Evolutionary conservation across 1,140 invertebrate species (phyloP).

Genomic region (Camponotus floridanus): DNA sequence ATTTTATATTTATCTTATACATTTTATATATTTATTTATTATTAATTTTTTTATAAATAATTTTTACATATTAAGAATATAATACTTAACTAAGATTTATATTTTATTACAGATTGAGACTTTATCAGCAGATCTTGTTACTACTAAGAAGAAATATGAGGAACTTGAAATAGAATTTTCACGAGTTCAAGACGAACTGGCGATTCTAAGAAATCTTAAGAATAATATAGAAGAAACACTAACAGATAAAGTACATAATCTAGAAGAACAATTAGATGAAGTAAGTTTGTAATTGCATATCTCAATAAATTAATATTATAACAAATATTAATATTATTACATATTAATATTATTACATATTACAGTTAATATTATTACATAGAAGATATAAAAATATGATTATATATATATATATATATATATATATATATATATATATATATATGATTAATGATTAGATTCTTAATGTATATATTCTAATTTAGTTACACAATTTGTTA

Average conservation of each 20-base stretch:
- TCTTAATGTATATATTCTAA: no score
- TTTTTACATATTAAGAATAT: neutral
- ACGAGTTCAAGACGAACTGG: constrained; percentile 79
- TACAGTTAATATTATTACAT: constrained; percentile 6
- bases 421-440: neutral
- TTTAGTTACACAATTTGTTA: constrained; percentile 4
- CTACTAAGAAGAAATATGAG: constrained; percentile 76
- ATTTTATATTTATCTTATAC: neutral
- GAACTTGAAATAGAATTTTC: constrained; percentile 78
- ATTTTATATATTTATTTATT: constrained; percentile 13
- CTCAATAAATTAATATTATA: constrained; percentile 4
- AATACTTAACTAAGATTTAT: neutral
- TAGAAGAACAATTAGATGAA: constrained; percentile 82
- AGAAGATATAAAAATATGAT: neutral
- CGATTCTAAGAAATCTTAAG: constrained; percentile 76
- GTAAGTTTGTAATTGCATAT: constrained; percentile 72
- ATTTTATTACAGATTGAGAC: constrained; percentile 82
- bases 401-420: constrained; percentile 18
- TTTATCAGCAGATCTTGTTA: constrained; percentile 75
- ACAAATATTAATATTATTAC: constrained; percentile 12
- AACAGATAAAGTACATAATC: constrained; percentile 79
- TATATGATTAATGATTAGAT: no score
- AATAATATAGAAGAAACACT: constrained; percentile 79
- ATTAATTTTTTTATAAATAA: neutral
- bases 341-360: constrained; percentile 4